Evolutionary conservation across 2,797 vertebrate genomes (phyloP).

Genomic region (Muscicapa striata): DNA sequence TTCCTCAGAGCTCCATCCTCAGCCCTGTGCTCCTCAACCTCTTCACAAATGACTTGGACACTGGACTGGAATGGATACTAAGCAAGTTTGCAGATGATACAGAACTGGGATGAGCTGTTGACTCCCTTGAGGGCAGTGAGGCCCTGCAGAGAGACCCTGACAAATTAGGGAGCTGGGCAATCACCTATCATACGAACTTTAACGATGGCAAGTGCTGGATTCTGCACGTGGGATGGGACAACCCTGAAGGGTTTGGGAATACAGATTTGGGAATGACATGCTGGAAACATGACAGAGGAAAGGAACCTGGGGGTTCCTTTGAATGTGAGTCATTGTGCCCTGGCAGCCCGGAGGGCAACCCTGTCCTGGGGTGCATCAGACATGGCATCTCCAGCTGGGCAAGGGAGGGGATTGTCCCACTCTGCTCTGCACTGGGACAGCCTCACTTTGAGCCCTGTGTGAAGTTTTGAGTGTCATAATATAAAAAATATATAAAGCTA

Average conservation of each 20-base stretch:
- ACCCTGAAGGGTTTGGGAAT: too few relatives aligned
- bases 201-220: neutral
- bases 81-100: neutral
- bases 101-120: neutral
- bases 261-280: neutral
- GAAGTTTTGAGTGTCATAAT: neutral
- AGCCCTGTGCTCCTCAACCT: neutral
- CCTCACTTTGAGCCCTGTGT: neutral
- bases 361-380: too few relatives aligned
- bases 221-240: neutral
- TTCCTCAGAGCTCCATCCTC: neutral
- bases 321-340: neutral
- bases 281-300: neutral
- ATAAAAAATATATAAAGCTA: neutral
- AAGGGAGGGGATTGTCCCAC: rapidly evolving
- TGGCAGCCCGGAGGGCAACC: neutral
- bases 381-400: rapidly evolving
- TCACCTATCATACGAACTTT: rapidly evolving
- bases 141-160: rapidly evolving
- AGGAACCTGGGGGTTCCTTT: neutral
- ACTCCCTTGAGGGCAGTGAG: neutral
- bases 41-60: neutral
- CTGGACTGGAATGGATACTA: neutral
- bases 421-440: neutral
- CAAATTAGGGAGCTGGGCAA: neutral